Evolutionary conservation across 2,797 vertebrate species (phyloP), one percentile per base, ranked within the genome.

Genomic region (Iguana delicatissima): DNA sequence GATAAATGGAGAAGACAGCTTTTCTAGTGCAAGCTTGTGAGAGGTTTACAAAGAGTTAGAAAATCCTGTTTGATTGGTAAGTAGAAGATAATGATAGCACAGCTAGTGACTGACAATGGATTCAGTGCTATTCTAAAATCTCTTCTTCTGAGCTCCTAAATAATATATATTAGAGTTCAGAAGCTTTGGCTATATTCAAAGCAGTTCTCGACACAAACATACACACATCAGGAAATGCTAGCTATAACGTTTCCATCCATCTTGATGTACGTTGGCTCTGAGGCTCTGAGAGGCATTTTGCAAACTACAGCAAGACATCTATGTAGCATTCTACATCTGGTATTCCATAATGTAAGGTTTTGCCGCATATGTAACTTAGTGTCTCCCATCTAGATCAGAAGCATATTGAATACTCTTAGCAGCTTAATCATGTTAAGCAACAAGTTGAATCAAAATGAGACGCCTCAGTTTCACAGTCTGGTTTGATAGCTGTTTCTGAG

Each of bases 11-110:
- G 91, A 91, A 87, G 26, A 94, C 81, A 93, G 67, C 89, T 88
- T 94, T 94, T 94, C 57, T 87, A 85, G 42, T 72, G 26, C 13
- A 22, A 46, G 38, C 38, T 77, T 32, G 3, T 73, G n/a, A 6
- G 32, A 73, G 13, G n/a, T 38, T 79, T 79, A 50, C 42, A 74
- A 86, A 22, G 3, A 72, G 46, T 85, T 85, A 24, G 1, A 57
- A 86, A 74, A 86, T 86, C 69, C 13, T 42, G n/a, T 89, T 90
- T 89, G 89, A 92, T 91, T 94, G 80, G 38, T 95, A 85, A 9
- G 52, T 85, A 86, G 92, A 94, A 92, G 84, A 94, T 84, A 92
- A 88, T 96, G 93, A 95, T 93, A 86, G 85, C 92, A 90, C 94
- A 93, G 85, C 84, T 90, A 35, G 87, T 92, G 0, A 0, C 91